phyloP scores from a whole-genome alignment of 2,888 invertebrate genomes.

The Danaus chrysippus region DNA sequence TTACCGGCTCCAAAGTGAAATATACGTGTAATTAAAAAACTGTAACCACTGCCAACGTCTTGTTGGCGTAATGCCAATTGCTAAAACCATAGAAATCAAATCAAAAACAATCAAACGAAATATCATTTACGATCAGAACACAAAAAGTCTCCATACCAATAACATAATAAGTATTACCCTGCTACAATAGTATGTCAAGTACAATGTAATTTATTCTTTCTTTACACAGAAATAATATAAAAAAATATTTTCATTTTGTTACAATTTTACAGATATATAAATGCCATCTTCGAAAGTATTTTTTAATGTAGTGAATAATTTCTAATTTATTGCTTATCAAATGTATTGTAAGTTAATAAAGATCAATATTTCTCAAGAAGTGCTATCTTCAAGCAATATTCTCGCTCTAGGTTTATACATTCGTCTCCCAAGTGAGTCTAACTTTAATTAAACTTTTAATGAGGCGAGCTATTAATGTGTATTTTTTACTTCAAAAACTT shows the following conservation, averaged over 20 bases:
- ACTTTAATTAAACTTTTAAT: conserved; percentile 74
- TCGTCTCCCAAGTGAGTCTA: conserved; percentile 50
- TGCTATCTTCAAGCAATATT: conserved; percentile 32
- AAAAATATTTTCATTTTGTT: no score
- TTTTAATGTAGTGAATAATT: not conserved
- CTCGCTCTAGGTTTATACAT: conserved; percentile 42
- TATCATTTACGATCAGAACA: no score
- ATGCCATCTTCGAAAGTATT: not conserved
- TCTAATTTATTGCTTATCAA: conserved; percentile 17
- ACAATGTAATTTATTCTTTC: no score
- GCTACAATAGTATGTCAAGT: no score
- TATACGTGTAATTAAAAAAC: conserved; percentile 37
- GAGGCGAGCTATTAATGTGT: conserved; percentile 47
- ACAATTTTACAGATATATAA: not conserved
- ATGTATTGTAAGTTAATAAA: conserved; percentile 31
- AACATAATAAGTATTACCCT: no score
- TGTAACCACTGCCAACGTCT: conserved; percentile 35
- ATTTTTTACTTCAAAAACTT: conserved; percentile 15
- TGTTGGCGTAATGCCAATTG: conserved; percentile 35
- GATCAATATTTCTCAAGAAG: conserved; percentile 34
- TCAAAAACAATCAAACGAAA: no score
- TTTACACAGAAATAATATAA: no score
- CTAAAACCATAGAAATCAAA: no score
- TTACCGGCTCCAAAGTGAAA: conserved; percentile 32
- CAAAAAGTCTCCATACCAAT: no score